Evolutionary conservation across 2,797 vertebrate species (phyloP).

Genomic region (Adrianichthys oophorus): DNA sequence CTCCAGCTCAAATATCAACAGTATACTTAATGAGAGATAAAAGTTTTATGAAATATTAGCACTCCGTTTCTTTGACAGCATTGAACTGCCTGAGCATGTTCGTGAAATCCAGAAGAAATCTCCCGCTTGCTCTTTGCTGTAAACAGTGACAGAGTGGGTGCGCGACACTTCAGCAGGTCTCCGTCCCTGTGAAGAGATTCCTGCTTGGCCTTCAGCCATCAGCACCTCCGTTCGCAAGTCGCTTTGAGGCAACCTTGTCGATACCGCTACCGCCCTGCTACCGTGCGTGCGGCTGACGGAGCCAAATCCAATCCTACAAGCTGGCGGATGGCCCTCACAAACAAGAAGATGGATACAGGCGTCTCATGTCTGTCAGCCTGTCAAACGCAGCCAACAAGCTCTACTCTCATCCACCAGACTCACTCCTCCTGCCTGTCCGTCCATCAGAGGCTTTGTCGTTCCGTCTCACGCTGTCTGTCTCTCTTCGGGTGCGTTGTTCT

Average conservation of each 20-base stretch:
- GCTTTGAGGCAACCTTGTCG: slow-evolving; percentile 49
- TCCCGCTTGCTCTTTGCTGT: slow-evolving; percentile 22
- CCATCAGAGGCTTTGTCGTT: slow-evolving; percentile 49
- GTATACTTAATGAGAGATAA: too few species aligned
- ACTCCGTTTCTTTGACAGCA: slow-evolving; percentile 26
- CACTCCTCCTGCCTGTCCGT: slow-evolving; percentile 52
- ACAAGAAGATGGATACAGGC: slow-evolving; percentile 37
- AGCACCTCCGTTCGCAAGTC: slow-evolving; percentile 7
- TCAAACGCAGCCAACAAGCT: slow-evolving; percentile 33
- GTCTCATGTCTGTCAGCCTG: slow-evolving; percentile 60
- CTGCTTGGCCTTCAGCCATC: slow-evolving; percentile 51
- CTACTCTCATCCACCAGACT: slow-evolving; percentile 43
- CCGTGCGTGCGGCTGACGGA: slow-evolving; percentile 25
- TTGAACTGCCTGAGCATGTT: slow-evolving; percentile 4
- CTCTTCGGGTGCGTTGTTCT: slow-evolving; percentile 20
- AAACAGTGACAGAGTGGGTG: slow-evolving; percentile 41
- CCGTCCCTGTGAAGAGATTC: slow-evolving; percentile 29
- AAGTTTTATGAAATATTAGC: background rate
- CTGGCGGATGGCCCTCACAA: slow-evolving; percentile 30
- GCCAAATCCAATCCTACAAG: slow-evolving; percentile 30
- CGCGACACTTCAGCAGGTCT: slow-evolving; percentile 43
- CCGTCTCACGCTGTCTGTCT: slow-evolving; percentile 33
- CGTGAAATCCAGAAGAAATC: slow-evolving; percentile 40
- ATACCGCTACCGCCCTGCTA: slow-evolving; percentile 36
- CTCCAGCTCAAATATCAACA: too few species aligned